Evolutionary conservation across 2,113 vertebrate species (phyloP), one percentile per base, ranked within the genome.

Genomic region (Dissostichus mawsoni): DNA sequence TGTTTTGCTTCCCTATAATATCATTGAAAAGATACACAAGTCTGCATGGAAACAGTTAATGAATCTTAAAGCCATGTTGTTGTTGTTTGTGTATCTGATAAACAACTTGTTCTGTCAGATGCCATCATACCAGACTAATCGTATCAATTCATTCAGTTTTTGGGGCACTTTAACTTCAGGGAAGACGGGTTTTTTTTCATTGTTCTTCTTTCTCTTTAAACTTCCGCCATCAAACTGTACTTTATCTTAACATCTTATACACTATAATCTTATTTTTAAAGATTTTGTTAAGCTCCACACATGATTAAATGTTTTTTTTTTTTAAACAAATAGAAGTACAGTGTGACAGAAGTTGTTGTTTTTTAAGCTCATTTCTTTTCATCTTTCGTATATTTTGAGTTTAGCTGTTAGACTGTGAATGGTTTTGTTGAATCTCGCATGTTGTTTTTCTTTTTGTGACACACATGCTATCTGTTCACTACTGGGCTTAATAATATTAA

Each of bases 161-260:
- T 59, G 20, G 91, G 94, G 90, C 92, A 94, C 94, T 95, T 95
- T 94, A 95, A 83, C 76, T 89, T 95, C 93, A 94, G 95, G 94
- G 92, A 94, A 82, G 74, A 85, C 48, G 1, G 78, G 73, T 82
- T 74, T 89, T 82, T 29, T 87, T 58, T 23, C 0, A 41, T 53
- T 29, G 78, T 18, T 3, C 11, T 23, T 63, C 58, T 57, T 17
- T 36, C 7, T 20, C 5, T 64, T 76, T 20, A 50, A 63, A 29
- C 58, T 76, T 65, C 36, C 52, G 44, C 64, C 10, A 69, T 82
- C 59, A 80, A 58, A 59, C 14, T 81, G 62, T 51, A 61, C 47
- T 69, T 52, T 50, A 65, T 75, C 74, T 75, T 67, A 64, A 80
- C 53, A 33, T 79, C 50, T 69, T 44, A 87, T 44, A 62, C 69